Base-by-base conservation (phyloP, 2,113 vertebrate species). In the Merops nubicus region DNA sequence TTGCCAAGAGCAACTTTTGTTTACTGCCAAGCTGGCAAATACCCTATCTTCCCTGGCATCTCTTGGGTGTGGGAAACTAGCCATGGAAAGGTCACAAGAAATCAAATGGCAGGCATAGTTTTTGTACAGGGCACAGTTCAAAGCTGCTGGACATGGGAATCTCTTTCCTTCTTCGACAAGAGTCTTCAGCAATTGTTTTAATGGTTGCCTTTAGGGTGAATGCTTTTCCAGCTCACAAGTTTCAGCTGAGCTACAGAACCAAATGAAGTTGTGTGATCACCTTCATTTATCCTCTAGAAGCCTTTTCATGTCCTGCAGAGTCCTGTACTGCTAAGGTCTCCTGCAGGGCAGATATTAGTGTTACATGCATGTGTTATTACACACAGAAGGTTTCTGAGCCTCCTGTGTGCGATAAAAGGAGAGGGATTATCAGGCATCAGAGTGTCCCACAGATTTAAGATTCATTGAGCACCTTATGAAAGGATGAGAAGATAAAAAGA, bases 21-120 rank as follows among this genome's bases (percentile, higher is more conserved):
- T 94, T 91, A 81, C 13, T 96, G 91, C 88, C 96, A 96, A 85
- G 34, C 69, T 89, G 87, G 90, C 82, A 91, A 82, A 88, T 48
- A 57, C 34, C 64, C 64, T 85, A 79, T 91, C 91, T 94, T 57
- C 83, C 59, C 47, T 36, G n/a, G 76, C 60, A 94, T 92, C 88
- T 90, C 50, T 31, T 65, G 75, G 53, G 54, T 88, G 79, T 93
- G 92, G 94, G 83, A 94, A 96, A 94, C 45, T 59, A 87, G 43
- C 48, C 56, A 69, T 57, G 56, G 60, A 87, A 79, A 34, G 56
- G 48, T 54, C 73, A 83, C 34, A 69, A 87, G 72, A 83, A 90
- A 79, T 64, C 43, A 83, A 86, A 83, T 38, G 54, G 56, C 34
- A 43, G 33, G 54, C 60, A 59, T 7, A 78, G 53, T 23, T 92